Evolutionary conservation across 2,797 vertebrate species (phyloP), one percentile per base, ranked within the genome.

Genomic region (Anguilla pacifica): DNA sequence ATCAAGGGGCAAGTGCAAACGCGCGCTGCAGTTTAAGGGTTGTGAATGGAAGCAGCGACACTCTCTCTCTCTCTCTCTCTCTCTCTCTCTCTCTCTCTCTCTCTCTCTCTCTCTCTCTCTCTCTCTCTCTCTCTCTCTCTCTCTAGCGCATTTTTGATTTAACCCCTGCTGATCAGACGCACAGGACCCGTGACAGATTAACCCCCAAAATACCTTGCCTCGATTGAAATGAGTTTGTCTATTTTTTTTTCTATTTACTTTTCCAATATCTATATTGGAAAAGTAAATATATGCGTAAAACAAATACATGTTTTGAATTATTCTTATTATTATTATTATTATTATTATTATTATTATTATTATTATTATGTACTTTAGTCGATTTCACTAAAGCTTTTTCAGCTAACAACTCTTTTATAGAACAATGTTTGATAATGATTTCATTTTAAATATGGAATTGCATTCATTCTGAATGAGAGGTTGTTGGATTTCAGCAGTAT

Each of bases 121-220:
- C 74, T 43, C 74, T 22, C 74, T 43, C 39, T 39, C 74, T 39
- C 13, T 39, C 25, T 31, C 67, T 70, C 28, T 15, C 70, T n/a
- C 89, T 87, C 82, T 81, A 59, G 88, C 88, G 87, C 88, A 84
- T 86, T 89, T 88, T 90, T 89, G 85, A 91, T 92, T 92, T 90
- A 90, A 91, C 89, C 85, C 89, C 81, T 89, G 89, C 85, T 88
- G 89, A 90, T 89, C 87, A 92, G 77, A 88, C 83, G 85, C 64
- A 85, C 81, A 79, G 74, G 89, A 88, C 88, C 90, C 89, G 86
- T 89, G 88, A 89, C 87, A 91, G 82, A 35, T 89, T 92, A 89
- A 91, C 90, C 90, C 90, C 84, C 86, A 83, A 87, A 72, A 51
- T 51, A 46, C 87, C 31, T 35, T 39, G 11, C 35, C 35, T 39